These are phyloP conservation scores for Lutra lutra DNA, from an alignment of 2,797 vertebrate genomes.

Conservation along the genomic window DNA sequence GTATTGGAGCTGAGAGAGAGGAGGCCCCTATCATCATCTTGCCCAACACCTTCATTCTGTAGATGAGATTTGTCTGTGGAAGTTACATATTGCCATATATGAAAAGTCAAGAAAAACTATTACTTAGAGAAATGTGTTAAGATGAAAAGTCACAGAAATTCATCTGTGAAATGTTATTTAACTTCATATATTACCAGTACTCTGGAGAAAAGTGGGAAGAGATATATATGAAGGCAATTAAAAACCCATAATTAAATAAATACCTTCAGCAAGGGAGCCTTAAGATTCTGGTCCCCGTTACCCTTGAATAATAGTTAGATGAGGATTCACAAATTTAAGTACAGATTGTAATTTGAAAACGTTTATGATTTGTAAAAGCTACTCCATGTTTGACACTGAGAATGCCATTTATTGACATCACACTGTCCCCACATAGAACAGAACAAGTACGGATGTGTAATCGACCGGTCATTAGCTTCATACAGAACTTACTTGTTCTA, in stretches of 20 bases:
- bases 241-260: constrained; percentile 24
- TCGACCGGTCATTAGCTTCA: not conserved
- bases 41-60: not conserved
- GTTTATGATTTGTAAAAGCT: not conserved
- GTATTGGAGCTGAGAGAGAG: not conserved
- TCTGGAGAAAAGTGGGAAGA: not conserved
- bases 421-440: not conserved
- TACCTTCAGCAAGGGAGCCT: not conserved
- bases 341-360: not conserved
- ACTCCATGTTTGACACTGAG: constrained; percentile 10
- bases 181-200: not conserved
- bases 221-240: constrained; percentile 23
- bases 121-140: constrained; percentile 63
- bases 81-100: constrained; percentile 35
- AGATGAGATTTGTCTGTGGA: constrained; percentile 6
- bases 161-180: constrained; percentile 64
- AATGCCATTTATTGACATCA: not conserved
- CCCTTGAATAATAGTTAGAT: not conserved
- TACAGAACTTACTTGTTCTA: not conserved
- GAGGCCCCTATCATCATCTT: not conserved
- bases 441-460: not conserved
- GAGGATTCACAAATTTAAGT: not conserved
- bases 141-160: constrained; percentile 66
- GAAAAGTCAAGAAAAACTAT: constrained; percentile 52
- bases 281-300: not conserved